These are phyloP conservation scores for Galendromus occidentalis DNA, from an alignment of 1,140 invertebrate species.

Conservation along the genomic window DNA sequence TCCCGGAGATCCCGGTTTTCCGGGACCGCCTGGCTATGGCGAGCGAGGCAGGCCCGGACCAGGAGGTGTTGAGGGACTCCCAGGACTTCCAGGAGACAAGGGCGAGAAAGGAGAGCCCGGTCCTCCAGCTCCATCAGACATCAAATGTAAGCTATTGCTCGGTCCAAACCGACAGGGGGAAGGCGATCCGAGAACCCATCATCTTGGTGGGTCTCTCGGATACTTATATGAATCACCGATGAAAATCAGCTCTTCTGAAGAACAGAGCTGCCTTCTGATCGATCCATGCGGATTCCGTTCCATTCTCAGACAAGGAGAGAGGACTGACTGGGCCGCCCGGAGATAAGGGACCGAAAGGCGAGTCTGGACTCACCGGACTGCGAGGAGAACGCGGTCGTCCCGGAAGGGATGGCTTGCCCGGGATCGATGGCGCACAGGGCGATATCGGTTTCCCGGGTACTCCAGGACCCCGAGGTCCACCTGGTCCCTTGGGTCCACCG, in stretches of 20 bases:
- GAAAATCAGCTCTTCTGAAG: too few relatives aligned
- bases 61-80: conserved; percentile 13
- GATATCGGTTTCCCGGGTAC: not conserved
- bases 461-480: not conserved
- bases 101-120: conserved; percentile 16
- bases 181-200: too few relatives aligned
- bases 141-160: not conserved
- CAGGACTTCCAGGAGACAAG: conserved; percentile 15
- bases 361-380: conserved; percentile 13
- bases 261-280: too few relatives aligned
- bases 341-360: conserved; percentile 15
- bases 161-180: not conserved
- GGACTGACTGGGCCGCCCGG: conserved; percentile 11
- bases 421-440: conserved; percentile 10
- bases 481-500: conserved; percentile 9
- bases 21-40: not conserved
- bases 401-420: conserved; percentile 12
- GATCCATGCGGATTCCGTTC: too few relatives aligned
- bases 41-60: not conserved
- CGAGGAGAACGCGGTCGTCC: not conserved
- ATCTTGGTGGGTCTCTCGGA: too few relatives aligned
- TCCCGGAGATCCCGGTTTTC: not conserved
- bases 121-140: conserved; percentile 10
- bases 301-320: not conserved
- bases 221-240: too few relatives aligned